These are phyloP conservation scores for Hipparchia semele DNA, from an alignment of 2,888 invertebrate genomes.

Conservation along the genomic window DNA sequence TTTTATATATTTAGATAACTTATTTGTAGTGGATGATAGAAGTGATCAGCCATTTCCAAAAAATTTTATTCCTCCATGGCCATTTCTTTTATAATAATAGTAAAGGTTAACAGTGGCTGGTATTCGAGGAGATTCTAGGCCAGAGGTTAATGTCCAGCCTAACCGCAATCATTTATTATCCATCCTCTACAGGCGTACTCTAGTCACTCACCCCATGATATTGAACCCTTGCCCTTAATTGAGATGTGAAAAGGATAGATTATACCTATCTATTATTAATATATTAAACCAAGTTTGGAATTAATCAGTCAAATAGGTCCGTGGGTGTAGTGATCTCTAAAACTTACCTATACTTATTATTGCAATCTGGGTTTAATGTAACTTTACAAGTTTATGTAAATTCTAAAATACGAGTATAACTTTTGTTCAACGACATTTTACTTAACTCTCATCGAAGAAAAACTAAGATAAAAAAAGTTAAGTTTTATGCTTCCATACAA, in stretches of 20 bases:
- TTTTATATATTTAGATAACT: too few relatives aligned
- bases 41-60: not conserved
- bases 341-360: too few relatives aligned
- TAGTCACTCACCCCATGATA: not conserved
- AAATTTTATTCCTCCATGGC: too few relatives aligned
- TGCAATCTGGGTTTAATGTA: too few relatives aligned
- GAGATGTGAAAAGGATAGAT: not conserved
- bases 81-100: not conserved
- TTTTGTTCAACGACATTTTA: too few relatives aligned
- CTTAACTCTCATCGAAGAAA: too few relatives aligned
- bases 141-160: conserved; percentile 3
- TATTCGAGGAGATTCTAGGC: not conserved
- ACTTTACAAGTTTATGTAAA: too few relatives aligned
- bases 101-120: not conserved
- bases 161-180: not conserved
- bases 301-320: not conserved
- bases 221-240: conserved; percentile 9
- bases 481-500: too few relatives aligned
- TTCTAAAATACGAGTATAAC: too few relatives aligned
- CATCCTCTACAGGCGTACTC: not conserved
- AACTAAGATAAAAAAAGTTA: too few relatives aligned
- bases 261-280: conserved; percentile 2
- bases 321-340: not conserved
- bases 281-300: not conserved
- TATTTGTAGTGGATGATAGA: not conserved